Percentiles rank a stretch among this genome's conserved stretches.
phyloP scores from a whole-genome alignment of 2,888 invertebrate genomes.

The Limenitis camilla region DNA sequence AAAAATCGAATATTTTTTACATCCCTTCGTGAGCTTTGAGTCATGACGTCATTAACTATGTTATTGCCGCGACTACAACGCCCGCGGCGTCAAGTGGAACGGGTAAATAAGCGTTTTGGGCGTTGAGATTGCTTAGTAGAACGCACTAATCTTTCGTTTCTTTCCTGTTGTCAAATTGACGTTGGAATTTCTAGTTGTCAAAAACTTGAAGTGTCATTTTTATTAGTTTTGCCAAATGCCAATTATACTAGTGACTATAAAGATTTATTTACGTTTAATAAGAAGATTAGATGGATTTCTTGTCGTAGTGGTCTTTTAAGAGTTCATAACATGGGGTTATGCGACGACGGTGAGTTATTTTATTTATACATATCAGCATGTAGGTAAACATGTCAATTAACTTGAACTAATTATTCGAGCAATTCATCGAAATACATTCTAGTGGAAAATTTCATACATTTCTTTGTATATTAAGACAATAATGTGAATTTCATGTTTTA shows the following conservation, averaged over 20 bases:
- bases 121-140: background rate
- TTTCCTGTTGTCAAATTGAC: slow-evolving; percentile 11
- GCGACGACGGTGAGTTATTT: slow-evolving; percentile 58
- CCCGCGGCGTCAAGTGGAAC: too few relatives aligned
- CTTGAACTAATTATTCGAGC: slow-evolving; percentile 25
- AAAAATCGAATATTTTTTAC: too few relatives aligned
- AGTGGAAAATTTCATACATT: slow-evolving; percentile 11
- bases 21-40: too few relatives aligned
- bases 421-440: slow-evolving; percentile 13
- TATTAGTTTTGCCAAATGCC: too few relatives aligned
- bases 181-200: slow-evolving; percentile 3
- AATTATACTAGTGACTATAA: too few relatives aligned
- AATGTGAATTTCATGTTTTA: background rate
- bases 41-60: too few relatives aligned
- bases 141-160: background rate
- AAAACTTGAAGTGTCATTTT: too few relatives aligned
- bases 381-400: slow-evolving; percentile 63
- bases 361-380: slow-evolving; percentile 29
- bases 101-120: too few relatives aligned
- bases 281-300: slow-evolving; percentile 2
- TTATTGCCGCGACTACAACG: too few relatives aligned
- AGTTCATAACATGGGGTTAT: slow-evolving; percentile 50
- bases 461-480: background rate
- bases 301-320: slow-evolving; percentile 2
- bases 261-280: slow-evolving; percentile 3